Evolutionary conservation across 2,888 invertebrate genomes (phyloP), one percentile per base, ranked within the genome.

Genomic region (Eupithecia centaureata): DNA sequence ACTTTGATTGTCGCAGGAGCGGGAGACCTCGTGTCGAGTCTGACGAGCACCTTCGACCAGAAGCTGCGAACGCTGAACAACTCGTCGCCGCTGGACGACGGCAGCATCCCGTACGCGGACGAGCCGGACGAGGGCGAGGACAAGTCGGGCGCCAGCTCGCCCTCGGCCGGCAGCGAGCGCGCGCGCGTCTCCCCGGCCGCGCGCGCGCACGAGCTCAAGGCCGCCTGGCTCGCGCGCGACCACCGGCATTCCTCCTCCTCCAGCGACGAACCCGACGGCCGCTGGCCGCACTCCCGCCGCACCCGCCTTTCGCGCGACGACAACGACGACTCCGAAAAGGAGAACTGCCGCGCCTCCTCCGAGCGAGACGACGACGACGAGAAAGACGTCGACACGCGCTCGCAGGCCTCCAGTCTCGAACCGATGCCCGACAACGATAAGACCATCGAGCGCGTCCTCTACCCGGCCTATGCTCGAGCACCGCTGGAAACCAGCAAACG

Each of bases 21-120:
- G 84, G 97, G 97, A 93, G 95, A 97, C 79, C 93, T 97, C 89
- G 96, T 96, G 85, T 95, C 95, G 75, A 96, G 96, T 79, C 95
- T 98, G 85, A 97, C 97, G 78, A 96, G 96, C 83, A 96, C 97
- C 70, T 95, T 97, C 89, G 97, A 97, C 87, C 96, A 96, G 84
- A 97, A 97, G 88, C 94, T 97, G 89, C 95, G 95, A 79, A 95
- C 95, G 80, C 88, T 96, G 81, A 94, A 96, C 84, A 95, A 95
- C 90, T 94, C 95, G 67, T 95, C 95, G 68, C 94, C 94, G 79
- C 94, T 94, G 57, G 94, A 94, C 84, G 95, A 95, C 88, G 95
- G 95, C 83, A 95, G 95, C 92, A 95, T 96, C 85, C 96, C 96
- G 63, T 96, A 94, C 90, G 96, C 95, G 76, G 83, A 82, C 74